Evolutionary conservation across 2,797 vertebrate species (phyloP).

Genomic region (Hypotaenidia philippensis): DNA sequence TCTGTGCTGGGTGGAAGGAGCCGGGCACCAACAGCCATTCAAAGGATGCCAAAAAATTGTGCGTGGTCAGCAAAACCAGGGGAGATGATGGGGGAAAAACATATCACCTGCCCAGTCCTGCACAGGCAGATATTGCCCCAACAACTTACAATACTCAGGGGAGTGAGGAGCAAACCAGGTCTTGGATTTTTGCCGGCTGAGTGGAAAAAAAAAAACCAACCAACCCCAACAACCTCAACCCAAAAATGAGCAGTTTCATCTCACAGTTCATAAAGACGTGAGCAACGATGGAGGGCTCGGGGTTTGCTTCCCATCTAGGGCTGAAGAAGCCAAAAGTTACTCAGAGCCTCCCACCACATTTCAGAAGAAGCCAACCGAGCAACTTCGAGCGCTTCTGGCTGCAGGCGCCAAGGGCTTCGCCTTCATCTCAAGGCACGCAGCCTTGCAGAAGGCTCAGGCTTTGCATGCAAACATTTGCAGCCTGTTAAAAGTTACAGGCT

Average conservation of each 20-base stretch:
- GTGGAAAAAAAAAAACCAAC: not conserved
- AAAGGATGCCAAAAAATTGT: not conserved
- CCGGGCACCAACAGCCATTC: not conserved
- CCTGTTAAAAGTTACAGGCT: fast-evolving
- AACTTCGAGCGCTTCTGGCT: fast-evolving
- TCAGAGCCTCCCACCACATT: not conserved
- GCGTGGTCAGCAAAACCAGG: not conserved
- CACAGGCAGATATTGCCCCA: not conserved
- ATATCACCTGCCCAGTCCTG: not conserved
- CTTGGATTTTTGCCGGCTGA: not conserved
- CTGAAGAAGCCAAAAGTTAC: not conserved
- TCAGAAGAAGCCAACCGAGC: not conserved
- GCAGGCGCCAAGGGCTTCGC: not conserved
- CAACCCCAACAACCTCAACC: not conserved
- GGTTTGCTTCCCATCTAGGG: not conserved
- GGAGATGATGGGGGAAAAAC: not conserved
- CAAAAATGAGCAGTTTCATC: not conserved
- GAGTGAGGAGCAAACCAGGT: not conserved
- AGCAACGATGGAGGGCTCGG: not conserved
- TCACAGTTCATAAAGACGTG: not conserved
- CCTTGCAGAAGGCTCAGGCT: not conserved
- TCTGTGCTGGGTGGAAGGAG: not conserved
- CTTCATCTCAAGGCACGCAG: not conserved
- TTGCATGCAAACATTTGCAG: not conserved
- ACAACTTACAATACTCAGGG: fast-evolving